phyloP scores from a whole-genome alignment of 2,888 invertebrate genomes.

The Epiblema foenella region DNA sequence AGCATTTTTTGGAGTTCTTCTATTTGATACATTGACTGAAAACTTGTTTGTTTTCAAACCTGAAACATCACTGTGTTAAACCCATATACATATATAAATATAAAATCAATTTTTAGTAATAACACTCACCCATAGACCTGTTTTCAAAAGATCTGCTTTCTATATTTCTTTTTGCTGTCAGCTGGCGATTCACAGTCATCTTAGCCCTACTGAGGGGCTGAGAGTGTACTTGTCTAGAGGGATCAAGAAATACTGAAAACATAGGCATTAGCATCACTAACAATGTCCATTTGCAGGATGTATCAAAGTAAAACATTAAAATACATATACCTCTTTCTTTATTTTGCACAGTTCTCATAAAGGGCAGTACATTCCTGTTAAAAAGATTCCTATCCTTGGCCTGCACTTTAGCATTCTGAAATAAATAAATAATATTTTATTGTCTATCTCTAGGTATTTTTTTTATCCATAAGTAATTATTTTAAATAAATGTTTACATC shows the following conservation, averaged over 20 bases:
- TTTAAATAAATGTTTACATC: too few relatives aligned
- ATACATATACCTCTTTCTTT: slow-evolving; percentile 64
- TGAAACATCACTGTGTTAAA: slow-evolving; percentile 20
- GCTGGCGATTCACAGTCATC: slow-evolving; percentile 53
- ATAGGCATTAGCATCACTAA: not conserved
- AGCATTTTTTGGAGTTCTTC: slow-evolving; percentile 17
- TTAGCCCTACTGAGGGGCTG: slow-evolving; percentile 57
- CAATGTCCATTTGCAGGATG: not conserved
- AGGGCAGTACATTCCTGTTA: slow-evolving; percentile 56
- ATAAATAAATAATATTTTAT: too few relatives aligned
- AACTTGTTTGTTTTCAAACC: slow-evolving; percentile 29
- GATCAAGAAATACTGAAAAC: slow-evolving; percentile 70
- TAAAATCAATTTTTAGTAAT: not conserved
- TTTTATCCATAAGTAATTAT: too few relatives aligned
- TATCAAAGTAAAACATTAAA: not conserved
- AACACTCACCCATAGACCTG: slow-evolving; percentile 57
- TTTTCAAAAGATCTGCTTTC: slow-evolving; percentile 62
- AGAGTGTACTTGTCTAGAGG: slow-evolving; percentile 76
- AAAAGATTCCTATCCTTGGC: slow-evolving; percentile 54
- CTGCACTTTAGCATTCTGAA: slow-evolving; percentile 50
- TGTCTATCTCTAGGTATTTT: too few relatives aligned
- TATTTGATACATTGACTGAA: slow-evolving; percentile 33
- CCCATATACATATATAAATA: not conserved
- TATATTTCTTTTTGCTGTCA: slow-evolving; percentile 60
- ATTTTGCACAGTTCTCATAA: slow-evolving; percentile 53